Conservation (phyloP, 2,797 vertebrate genomes). For the Meriones psammophilus region DNA sequence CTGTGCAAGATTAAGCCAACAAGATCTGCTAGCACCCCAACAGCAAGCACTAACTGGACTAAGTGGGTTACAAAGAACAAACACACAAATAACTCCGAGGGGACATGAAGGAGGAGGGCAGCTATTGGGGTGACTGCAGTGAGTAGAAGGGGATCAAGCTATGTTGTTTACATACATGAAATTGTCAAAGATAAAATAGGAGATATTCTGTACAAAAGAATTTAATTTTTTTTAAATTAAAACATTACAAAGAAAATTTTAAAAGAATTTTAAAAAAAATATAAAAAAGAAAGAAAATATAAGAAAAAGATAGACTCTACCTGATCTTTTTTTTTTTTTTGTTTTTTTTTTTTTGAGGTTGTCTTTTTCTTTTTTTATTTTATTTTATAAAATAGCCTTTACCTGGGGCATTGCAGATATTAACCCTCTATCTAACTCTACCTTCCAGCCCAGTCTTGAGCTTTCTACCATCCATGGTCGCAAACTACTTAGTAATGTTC, state of each 20-base stretch:
- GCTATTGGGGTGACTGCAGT: background rate
- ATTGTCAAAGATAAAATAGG: background rate
- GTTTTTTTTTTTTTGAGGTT: too few species aligned
- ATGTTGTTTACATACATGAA: background rate
- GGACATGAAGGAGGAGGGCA: background rate
- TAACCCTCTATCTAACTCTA: too few species aligned
- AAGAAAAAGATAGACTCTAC: background rate
- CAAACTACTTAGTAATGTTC: too few species aligned
- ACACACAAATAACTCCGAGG: fast-evolving
- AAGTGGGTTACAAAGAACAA: background rate
- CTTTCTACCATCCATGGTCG: too few species aligned
- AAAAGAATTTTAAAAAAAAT: background rate
- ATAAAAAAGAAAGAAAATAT: background rate
- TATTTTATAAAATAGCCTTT: too few species aligned
- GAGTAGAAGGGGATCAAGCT: background rate
- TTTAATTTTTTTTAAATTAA: background rate
- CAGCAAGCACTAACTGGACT: background rate
- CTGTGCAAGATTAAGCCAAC: background rate
- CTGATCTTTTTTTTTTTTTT: too few species aligned
- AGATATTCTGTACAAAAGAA: background rate
- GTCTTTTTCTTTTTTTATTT: too few species aligned
- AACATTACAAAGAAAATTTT: too few species aligned
- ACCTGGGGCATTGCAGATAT: too few species aligned
- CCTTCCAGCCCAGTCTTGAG: too few species aligned
- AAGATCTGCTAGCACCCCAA: background rate